phyloP scores from a whole-genome alignment of 1,140 invertebrate genomes.

The Achatina immaculata region DNA sequence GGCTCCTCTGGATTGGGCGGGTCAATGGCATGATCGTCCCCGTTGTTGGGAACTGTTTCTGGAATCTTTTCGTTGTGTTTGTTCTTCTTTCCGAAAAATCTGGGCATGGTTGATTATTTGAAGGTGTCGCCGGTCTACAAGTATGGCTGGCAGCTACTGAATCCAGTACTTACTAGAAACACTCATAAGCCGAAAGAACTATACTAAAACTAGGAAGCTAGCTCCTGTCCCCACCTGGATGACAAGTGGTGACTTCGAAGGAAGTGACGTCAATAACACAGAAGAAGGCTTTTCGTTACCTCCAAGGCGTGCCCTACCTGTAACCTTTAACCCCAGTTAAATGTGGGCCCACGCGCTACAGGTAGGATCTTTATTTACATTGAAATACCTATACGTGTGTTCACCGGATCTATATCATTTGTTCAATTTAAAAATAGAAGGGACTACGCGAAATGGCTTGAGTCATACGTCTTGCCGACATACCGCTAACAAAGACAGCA shows the following conservation, averaged over 20 bases:
- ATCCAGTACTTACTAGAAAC: background rate
- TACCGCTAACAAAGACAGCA: too few species aligned
- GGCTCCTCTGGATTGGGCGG: slow-evolving; percentile 54
- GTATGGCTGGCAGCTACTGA: background rate
- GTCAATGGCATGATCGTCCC: slow-evolving; percentile 26
- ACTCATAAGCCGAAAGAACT: background rate
- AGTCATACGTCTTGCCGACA: too few species aligned
- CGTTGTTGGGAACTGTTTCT: slow-evolving; percentile 36
- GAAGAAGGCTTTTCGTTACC: too few species aligned
- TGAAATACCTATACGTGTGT: too few species aligned
- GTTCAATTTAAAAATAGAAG: too few species aligned
- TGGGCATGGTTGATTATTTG: slow-evolving; percentile 13
- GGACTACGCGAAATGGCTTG: too few species aligned
- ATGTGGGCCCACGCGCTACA: too few species aligned
- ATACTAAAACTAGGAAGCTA: background rate
- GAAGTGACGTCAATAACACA: background rate
- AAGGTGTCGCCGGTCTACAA: background rate
- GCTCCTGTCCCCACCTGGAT: background rate
- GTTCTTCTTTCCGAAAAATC: slow-evolving; percentile 48
- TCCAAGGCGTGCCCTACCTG: too few species aligned
- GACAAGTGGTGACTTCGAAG: background rate
- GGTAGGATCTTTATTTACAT: too few species aligned
- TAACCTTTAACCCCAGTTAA: too few species aligned
- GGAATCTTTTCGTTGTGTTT: slow-evolving; percentile 50
- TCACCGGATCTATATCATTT: too few species aligned